A percentile compares a stretch with the other conserved stretches of the same genome.
These are phyloP conservation scores for Odontothrips loti DNA, from an alignment of 2,888 invertebrate genomes.

Conservation along the genomic window DNA sequence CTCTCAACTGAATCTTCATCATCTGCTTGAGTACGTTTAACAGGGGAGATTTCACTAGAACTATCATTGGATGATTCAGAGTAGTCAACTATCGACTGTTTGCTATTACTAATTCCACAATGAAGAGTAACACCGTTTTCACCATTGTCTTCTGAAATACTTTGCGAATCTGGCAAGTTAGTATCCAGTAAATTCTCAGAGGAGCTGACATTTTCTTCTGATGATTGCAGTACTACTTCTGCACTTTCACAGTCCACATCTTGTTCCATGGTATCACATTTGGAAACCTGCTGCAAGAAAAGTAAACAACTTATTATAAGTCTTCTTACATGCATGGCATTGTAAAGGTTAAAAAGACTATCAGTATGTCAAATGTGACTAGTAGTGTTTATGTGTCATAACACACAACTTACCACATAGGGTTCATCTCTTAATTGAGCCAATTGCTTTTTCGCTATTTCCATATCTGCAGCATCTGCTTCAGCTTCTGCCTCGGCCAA, in stretches of 20 bases:
- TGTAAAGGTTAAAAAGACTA: background rate
- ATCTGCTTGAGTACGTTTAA: background rate
- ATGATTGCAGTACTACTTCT: too few relatives aligned
- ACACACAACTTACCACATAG: too few relatives aligned
- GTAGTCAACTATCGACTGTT: background rate
- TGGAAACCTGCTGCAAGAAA: background rate
- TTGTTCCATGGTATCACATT: background rate
- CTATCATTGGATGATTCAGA: constrained; percentile 4
- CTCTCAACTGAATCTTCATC: background rate
- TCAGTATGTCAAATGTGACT: background rate
- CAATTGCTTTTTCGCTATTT: constrained; percentile 41
- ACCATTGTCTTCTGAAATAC: too few relatives aligned
- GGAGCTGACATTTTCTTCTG: too few relatives aligned
- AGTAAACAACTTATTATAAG: background rate
- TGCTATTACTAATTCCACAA: constrained; percentile 27
- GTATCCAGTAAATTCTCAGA: too few relatives aligned
- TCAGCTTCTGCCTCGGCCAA: constrained; percentile 44
- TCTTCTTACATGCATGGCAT: background rate
- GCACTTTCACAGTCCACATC: background rate
- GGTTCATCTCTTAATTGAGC: background rate
- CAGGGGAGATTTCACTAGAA: background rate
- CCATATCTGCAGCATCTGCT: constrained; percentile 42
- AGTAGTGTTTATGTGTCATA: too few relatives aligned
- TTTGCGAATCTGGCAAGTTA: too few relatives aligned
- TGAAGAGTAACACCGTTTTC: constrained; percentile 40